Evolutionary conservation across 2,113 vertebrate genomes (phyloP), one percentile per base, ranked within the genome.

Genomic region (Pycnonotus jocosus): DNA sequence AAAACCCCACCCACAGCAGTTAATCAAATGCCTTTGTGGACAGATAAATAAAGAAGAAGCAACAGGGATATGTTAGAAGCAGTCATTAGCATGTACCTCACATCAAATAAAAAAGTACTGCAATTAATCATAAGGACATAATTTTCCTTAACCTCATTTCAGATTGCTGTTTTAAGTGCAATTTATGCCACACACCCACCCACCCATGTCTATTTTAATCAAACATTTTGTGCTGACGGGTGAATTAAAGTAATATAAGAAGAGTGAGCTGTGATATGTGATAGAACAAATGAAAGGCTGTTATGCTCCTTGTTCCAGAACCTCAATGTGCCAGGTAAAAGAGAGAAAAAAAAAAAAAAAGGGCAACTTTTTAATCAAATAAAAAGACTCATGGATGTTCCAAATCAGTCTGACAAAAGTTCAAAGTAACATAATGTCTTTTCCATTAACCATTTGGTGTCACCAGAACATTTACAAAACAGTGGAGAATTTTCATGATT

Each of bases 151-250:
- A 86, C 60, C 56, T 8, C 25, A 30, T 87, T 87, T 91, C 57
- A 68, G 53, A 61, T 47, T 81, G 45, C 77, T 92, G 71, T 35
- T 93, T 91, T n/a, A 90, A 91, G 44, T 93, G 88, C 38, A 78
- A 40, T 95, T 96, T 95, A 78, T 93, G 38, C 60, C 42, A 54
- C 18, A 50, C 85, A 90, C 91, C 72, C 77, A 92, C 88, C 72
- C 31, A 92, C 88, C 72, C 31, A 33, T 73, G 56, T 84, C 91
- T 97, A 94, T 95, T 97, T 95, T 92, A 96, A 93, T 92, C 72
- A 92, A 93, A 47, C 72, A 48, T 92, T 94, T 93, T 92, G 51
- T 86, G 72, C 68, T 78, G 76, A 86, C 88, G 61, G 21, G 30
- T 84, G 81, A 86, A 85, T 92, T 76, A 56, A 92, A 92, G 47